Evolutionary conservation across 2,888 invertebrate species (phyloP), one percentile per base, ranked within the genome.

Genomic region (Cephus sareptanus): DNA sequence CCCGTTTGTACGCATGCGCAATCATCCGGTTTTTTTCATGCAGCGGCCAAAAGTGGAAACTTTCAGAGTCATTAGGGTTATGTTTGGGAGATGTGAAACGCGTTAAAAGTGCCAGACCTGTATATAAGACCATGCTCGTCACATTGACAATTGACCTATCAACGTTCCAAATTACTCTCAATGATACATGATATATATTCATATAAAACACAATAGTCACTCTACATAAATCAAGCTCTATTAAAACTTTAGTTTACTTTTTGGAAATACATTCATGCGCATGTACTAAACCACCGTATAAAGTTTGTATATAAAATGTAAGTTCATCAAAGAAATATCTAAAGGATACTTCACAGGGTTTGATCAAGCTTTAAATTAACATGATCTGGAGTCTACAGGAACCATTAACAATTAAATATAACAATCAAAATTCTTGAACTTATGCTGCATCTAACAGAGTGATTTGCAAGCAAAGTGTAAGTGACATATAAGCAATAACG

Each of bases 41-140:
- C 12, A 35, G 35, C 12, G 12, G 12, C 35, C 12, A 35, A 3
- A 35, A 35, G 35, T 35, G 35, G 35, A 12, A 35, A 35, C 12
- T 35, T 35, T 35, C 35, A 35, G 35, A 35, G 35, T 35, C 12
- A 35, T 35, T 35, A 4, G 3, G 35, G 35, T 35, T 35, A 35
- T 35, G 35, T 35, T 35, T 35, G 12, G 3, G 12, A 35, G 35
- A 35, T 3, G 35, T 35, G 12, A 35, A 35, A 35, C 35, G 12
- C 35, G 35, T 35, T 12, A 35, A 12, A 35, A 12, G 12, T 35
- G 3, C 35, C 35, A 35, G 35, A 35, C 3, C 12, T 35, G 12
- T 35, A 35, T 12, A 35, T 12, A 35, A 35, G 12, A 35, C 12
- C 35, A 35, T 35, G 12, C 94, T 93, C 34, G 94, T 91, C 94